Evolutionary conservation across 2,113 vertebrate genomes (phyloP).

Genomic region (Malurus alboscapulatus): DNA sequence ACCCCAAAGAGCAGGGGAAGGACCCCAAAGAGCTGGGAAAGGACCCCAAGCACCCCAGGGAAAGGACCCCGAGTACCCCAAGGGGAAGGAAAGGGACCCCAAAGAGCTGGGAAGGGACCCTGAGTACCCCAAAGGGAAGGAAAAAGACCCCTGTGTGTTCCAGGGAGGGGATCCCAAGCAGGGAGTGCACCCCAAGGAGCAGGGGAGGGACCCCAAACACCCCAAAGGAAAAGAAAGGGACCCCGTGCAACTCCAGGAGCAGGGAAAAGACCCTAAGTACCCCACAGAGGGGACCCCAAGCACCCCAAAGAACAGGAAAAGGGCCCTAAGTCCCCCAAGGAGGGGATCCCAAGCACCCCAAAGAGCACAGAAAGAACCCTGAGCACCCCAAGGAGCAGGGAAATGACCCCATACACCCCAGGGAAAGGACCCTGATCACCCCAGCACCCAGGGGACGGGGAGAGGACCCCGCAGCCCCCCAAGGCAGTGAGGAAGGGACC

Average conservation of each 20-base stretch:
- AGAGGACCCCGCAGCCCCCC: accelerated
- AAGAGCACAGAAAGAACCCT: not conserved
- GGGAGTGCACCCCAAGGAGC: too few relatives aligned
- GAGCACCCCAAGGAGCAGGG: not conserved
- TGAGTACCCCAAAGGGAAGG: too few relatives aligned
- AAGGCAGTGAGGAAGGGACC: accelerated
- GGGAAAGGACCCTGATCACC: not conserved
- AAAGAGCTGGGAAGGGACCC: too few relatives aligned
- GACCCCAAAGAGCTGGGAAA: too few relatives aligned
- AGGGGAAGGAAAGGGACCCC: too few relatives aligned
- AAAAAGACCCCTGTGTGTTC: too few relatives aligned
- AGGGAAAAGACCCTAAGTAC: not conserved
- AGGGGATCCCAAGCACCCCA: too few relatives aligned
- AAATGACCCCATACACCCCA: not conserved
- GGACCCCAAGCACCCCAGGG: too few relatives aligned
- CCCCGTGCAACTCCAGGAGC: not conserved
- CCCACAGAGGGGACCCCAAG: not conserved
- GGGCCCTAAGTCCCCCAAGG: not conserved
- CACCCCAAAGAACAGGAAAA: too few relatives aligned
- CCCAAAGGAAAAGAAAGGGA: not conserved
- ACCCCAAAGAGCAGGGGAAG: too few relatives aligned
- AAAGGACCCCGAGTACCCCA: not conserved
- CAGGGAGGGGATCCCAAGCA: too few relatives aligned
- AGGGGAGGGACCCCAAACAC: not conserved
- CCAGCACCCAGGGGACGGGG: not conserved